phyloP scores from a whole-genome alignment of 1,140 invertebrate genomes.

The Meloidogyne exigua region DNA sequence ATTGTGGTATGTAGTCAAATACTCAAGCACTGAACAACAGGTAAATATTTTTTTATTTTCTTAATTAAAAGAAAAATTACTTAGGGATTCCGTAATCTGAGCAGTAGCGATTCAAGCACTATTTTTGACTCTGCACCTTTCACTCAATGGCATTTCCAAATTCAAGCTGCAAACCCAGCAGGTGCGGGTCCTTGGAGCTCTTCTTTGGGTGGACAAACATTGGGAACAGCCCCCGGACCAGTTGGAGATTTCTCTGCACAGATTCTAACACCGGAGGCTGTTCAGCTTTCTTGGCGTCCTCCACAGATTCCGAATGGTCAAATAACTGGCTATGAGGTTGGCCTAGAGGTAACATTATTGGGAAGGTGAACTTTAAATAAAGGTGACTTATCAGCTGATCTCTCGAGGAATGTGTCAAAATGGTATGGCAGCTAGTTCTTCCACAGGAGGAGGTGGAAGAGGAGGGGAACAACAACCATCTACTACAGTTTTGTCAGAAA shows the following conservation, averaged over 20 bases:
- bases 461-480: conserved; percentile 38
- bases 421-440: neutral
- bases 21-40: conserved; percentile 57
- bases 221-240: conserved; percentile 58
- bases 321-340: conserved; percentile 55
- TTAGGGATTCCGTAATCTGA: conserved; percentile 57
- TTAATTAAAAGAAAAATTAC: neutral
- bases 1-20: conserved; percentile 63
- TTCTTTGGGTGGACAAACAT: conserved; percentile 50
- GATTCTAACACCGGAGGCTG: conserved; percentile 51
- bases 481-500: conserved; percentile 44
- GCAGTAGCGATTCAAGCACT: conserved; percentile 51
- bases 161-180: conserved; percentile 62
- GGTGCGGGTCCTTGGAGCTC: conserved; percentile 58
- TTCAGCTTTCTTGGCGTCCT: conserved; percentile 60
- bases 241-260: conserved; percentile 55
- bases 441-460: conserved; percentile 23
- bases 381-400: conserved; percentile 61
- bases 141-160: conserved; percentile 61
- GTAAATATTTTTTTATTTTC: neutral
- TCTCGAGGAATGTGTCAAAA: conserved; percentile 63
- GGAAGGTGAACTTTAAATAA: neutral
- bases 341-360: neutral
- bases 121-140: conserved; percentile 62
- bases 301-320: conserved; percentile 60